Conservation (phyloP, 1,140 invertebrate genomes). For the Nasonia giraulti region DNA sequence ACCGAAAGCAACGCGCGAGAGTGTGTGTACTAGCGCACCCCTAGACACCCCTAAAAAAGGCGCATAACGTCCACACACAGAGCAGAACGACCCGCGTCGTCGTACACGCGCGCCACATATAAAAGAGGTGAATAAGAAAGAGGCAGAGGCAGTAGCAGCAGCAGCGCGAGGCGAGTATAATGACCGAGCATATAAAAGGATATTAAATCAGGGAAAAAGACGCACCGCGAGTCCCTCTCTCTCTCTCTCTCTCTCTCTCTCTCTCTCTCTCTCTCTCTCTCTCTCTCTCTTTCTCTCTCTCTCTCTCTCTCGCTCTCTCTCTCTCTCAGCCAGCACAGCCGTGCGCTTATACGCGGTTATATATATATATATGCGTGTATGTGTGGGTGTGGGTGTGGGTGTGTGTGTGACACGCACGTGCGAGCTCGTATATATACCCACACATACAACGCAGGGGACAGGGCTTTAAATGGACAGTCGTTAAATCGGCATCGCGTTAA, state of each 20-base stretch:
- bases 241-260: too few relatives aligned
- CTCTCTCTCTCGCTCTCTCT: too few relatives aligned
- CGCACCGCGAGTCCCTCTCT: too few relatives aligned
- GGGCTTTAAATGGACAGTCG: conserved; percentile 47
- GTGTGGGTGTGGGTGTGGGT: too few relatives aligned
- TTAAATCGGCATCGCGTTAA: conserved; percentile 47
- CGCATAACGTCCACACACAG: not conserved
- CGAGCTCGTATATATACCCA: not conserved
- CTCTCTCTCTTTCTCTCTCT: too few relatives aligned
- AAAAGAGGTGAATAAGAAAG: conserved; percentile 33
- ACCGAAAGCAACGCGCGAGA: not conserved
- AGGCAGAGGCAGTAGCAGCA: not conserved
- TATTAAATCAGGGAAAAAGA: conserved; percentile 47
- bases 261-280: too few relatives aligned
- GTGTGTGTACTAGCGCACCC: not conserved
- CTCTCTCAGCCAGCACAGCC: too few relatives aligned
- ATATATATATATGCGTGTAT: too few relatives aligned
- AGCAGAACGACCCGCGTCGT: not conserved
- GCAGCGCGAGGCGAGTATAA: conserved; percentile 27
- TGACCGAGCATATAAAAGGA: conserved; percentile 49
- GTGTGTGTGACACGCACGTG: not conserved
- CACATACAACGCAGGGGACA: not conserved
- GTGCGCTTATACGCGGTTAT: too few relatives aligned
- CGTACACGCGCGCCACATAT: conserved; percentile 6
- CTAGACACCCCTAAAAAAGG: not conserved